Base-by-base conservation (phyloP, 2,113 vertebrate species). In the Delphinus delphis region DNA sequence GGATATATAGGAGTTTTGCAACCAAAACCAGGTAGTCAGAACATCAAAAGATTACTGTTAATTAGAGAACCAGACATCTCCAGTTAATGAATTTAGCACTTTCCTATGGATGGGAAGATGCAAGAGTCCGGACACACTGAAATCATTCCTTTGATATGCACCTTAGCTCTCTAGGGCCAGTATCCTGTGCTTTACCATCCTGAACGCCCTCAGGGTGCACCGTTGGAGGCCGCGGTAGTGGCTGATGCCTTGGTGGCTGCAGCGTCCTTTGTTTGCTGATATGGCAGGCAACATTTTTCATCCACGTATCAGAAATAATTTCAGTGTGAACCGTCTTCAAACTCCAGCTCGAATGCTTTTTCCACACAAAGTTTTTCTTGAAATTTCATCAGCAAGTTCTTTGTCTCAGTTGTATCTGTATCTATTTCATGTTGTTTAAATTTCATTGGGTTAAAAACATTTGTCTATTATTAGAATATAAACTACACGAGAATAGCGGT, bases 271-370 rank as follows among this genome's bases (percentile, higher is more conserved):
- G 74, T 77, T 77, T 79, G 50, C 33, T 55, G 50, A 55, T 23
- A 79, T 21, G 33, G 33, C 11, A 36, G 47, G 11, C 20, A 36
- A 79, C 53, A n/a, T 55, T 36, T 79, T 79, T 20, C 31, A 79
- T 55, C 11, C 50, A 79, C 1, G 55, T 79, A 38, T 7, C 53
- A 86, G 93, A 97, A 94, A 85, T 53, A 80, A 95, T 53, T 85
- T 70, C 65, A 65, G 41, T n/a, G 28, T 68, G 53, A 96, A 31
- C 28, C 21, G 44, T 60, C 17, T 95, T 89, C 58, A 95, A 89
- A 93, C 25, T 38, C 12, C 28, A 83, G 9, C n/a, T 94, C n/a
- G 80, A 73, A 73, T 55, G 31, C 5, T 85, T 65, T 65, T 47
- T 88, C 26, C 41, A 20, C 58, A 47, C 63, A 73, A 36, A 86